These are phyloP conservation scores for Caretta caretta DNA, from an alignment of 2,113 vertebrate species.

Conservation along the genomic window DNA sequence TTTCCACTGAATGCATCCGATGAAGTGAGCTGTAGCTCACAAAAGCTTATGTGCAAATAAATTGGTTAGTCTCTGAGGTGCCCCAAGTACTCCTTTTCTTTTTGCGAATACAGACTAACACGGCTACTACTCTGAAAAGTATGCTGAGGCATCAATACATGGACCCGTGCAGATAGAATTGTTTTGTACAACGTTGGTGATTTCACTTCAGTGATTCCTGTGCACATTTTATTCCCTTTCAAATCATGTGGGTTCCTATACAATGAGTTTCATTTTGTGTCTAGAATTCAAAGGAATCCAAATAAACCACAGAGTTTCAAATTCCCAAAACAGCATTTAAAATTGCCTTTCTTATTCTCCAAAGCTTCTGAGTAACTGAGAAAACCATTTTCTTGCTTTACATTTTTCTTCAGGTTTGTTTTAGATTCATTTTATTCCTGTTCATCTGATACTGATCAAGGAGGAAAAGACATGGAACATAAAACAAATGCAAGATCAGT, in stretches of 20 bases:
- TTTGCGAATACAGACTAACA: no score
- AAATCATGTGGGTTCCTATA: background rate
- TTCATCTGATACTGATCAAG: background rate
- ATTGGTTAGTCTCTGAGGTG: no score
- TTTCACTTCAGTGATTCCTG: background rate
- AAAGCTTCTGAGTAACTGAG: background rate
- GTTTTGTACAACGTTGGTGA: rapidly evolving
- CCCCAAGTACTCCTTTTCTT: no score
- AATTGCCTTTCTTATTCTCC: background rate
- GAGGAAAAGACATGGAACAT: background rate
- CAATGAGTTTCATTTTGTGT: background rate
- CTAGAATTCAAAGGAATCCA: background rate
- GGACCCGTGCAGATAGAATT: background rate
- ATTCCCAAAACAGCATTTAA: background rate
- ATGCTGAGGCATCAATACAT: background rate
- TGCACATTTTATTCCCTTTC: background rate
- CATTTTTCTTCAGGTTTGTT: background rate
- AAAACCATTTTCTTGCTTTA: background rate
- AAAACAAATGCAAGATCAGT: background rate
- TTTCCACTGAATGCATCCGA: no score
- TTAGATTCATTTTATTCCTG: background rate
- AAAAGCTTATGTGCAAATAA: no score
- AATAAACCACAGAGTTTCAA: background rate
- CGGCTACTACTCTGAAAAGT: background rate
- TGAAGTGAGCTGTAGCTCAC: no score